phyloP scores from a whole-genome alignment of 37 sponge, comb jelly and placozoan species.

The Dysidea cf. avara region DNA sequence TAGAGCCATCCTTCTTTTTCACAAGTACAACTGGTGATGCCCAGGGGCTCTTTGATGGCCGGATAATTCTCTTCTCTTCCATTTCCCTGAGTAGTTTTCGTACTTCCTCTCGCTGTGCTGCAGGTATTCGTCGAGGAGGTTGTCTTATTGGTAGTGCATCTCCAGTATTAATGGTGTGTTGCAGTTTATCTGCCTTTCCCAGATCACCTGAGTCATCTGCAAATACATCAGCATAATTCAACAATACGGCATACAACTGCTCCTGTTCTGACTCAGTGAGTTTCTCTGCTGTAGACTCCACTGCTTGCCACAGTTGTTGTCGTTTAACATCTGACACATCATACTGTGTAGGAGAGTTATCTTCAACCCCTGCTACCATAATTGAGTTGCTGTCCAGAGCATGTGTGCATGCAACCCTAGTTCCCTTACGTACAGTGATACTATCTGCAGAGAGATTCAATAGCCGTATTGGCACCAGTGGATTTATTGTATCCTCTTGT shows the following conservation, averaged over 20 bases:
- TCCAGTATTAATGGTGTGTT: slow-evolving; percentile 3
- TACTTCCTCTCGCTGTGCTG: neutral
- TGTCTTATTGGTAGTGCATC: slow-evolving; percentile 21
- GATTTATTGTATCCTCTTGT: too few species aligned
- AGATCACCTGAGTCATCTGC: neutral
- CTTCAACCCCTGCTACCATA: too few species aligned
- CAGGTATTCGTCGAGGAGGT: slow-evolving; percentile 1
- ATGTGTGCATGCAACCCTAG: too few species aligned
- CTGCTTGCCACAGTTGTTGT: neutral
- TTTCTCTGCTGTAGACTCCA: neutral
- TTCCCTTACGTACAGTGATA: too few species aligned
- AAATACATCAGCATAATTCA: slow-evolving; percentile 5
- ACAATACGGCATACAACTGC: neutral
- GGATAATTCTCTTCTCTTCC: neutral
- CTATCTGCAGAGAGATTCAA: too few species aligned
- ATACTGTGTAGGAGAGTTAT: too few species aligned
- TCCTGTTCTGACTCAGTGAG: neutral
- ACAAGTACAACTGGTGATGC: slow-evolving; percentile 39
- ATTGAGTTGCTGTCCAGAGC: too few species aligned
- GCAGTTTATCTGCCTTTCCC: neutral
- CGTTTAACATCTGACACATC: too few species aligned
- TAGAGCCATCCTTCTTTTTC: slow-evolving; percentile 25
- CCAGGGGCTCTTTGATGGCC: slow-evolving; percentile 17
- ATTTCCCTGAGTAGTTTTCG: neutral
- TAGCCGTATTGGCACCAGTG: too few species aligned